Evolutionary conservation across 2,888 invertebrate genomes (phyloP).

Genomic region (Onchidella celtica): DNA sequence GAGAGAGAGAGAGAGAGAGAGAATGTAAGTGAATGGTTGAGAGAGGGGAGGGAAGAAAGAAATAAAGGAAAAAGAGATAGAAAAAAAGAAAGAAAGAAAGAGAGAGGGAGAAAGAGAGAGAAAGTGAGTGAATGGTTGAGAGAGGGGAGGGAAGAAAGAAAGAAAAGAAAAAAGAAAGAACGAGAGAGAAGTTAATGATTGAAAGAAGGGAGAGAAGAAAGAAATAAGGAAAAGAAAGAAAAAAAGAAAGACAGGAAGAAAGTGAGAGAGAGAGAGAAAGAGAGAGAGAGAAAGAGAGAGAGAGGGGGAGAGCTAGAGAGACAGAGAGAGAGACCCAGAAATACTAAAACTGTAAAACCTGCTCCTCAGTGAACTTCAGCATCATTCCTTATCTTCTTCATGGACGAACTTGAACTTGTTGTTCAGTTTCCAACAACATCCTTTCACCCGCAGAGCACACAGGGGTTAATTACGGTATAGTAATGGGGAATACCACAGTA

Average conservation of each 20-base stretch:
- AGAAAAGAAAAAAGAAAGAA: neutral
- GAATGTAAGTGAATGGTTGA: neutral
- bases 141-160: neutral
- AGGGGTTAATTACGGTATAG: too few species aligned
- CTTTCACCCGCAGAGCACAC: too few species aligned
- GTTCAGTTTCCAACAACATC: too few species aligned
- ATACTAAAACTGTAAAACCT: neutral
- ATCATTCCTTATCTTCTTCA: too few species aligned
- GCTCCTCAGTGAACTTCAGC: too few species aligned
- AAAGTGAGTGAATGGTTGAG: neutral
- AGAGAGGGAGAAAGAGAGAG: neutral
- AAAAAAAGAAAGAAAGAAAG: neutral
- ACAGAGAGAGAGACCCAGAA: too few species aligned
- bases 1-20: neutral
- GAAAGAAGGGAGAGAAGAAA: neutral
- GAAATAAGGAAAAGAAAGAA: too few species aligned
- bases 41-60: neutral
- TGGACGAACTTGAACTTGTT: too few species aligned
- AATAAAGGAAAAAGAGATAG: neutral
- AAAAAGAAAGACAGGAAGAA: too few species aligned
- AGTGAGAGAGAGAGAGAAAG: too few species aligned
- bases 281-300: neutral
- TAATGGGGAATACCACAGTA: too few species aligned
- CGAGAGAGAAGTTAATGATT: neutral
- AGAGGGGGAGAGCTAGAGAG: too few species aligned